Evolutionary conservation across 2,888 invertebrate genomes (phyloP).

Genomic region (Ferrisia virgata): DNA sequence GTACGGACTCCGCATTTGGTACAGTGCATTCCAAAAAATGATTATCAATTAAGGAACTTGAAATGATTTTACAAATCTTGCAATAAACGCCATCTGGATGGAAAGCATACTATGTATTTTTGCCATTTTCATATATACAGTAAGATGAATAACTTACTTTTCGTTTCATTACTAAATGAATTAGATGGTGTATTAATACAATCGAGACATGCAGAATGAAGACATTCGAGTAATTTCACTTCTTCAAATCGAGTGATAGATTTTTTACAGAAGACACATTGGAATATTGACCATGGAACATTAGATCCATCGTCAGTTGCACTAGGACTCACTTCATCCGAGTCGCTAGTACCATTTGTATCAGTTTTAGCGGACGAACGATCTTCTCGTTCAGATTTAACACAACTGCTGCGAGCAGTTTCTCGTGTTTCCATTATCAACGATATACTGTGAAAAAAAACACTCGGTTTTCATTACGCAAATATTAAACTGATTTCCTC

Average conservation of each 20-base stretch:
- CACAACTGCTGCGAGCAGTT: constrained; percentile 20
- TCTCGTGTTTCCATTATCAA: constrained; percentile 5
- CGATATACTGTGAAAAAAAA: neutral
- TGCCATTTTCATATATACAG: neutral
- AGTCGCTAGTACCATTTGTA: neutral
- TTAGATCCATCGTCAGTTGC: constrained; percentile 29
- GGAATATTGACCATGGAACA: constrained; percentile 50
- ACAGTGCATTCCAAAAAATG: constrained; percentile 66
- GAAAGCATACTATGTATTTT: neutral
- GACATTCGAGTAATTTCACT: constrained; percentile 81
- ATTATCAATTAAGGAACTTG: constrained; percentile 68
- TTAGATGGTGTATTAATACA: constrained; percentile 24
- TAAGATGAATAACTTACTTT: neutral
- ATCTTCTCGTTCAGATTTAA: constrained; percentile 28
- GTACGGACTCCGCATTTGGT: constrained; percentile 56
- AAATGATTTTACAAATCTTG: constrained; percentile 27
- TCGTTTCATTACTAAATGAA: neutral
- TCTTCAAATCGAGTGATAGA: constrained; percentile 59
- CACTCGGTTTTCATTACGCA: neutral
- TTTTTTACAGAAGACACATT: constrained; percentile 56
- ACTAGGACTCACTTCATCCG: constrained; percentile 44
- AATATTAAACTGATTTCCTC: too few species aligned
- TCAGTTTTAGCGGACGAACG: neutral
- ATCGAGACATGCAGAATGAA: constrained; percentile 72
- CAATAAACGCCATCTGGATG: constrained; percentile 41